A percentile compares a stretch with the other conserved stretches of the same genome.
Evolutionary conservation across 2,113 vertebrate species (phyloP).

Genomic region (Heptranchias perlo): DNA sequence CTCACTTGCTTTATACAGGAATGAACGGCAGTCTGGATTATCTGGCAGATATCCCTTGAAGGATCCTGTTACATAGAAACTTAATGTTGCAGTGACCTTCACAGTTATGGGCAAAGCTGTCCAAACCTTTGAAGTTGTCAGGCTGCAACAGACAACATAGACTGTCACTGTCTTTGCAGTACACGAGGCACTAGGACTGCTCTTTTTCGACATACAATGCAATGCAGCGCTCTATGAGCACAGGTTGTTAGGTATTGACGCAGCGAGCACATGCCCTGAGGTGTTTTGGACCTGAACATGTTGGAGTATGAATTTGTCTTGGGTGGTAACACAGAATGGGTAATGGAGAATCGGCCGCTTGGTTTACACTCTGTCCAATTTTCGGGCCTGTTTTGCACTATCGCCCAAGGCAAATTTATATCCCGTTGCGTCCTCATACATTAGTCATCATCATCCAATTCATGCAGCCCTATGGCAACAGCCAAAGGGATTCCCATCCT

Average conservation of each 20-base stretch:
- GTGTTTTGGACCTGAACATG: not conserved
- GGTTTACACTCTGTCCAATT: not conserved
- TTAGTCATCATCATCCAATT: too few species aligned
- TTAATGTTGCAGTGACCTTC: not conserved
- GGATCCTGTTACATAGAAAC: not conserved
- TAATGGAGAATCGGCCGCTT: not conserved
- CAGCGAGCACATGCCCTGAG: not conserved
- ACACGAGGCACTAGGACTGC: not conserved
- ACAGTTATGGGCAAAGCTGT: not conserved
- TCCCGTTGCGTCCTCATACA: too few species aligned
- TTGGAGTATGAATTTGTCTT: not conserved
- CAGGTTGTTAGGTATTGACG: not conserved
- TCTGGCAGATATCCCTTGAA: not conserved
- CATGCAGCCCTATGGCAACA: too few species aligned
- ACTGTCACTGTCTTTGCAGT: not conserved
- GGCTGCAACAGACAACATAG: not conserved
- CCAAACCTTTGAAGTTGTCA: not conserved
- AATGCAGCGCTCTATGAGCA: not conserved
- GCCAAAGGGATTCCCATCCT: too few species aligned
- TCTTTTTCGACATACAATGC: not conserved
- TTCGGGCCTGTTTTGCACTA: not conserved
- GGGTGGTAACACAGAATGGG: not conserved
- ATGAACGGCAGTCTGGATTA: not conserved
- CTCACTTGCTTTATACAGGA: not conserved
- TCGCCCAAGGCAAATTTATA: too few species aligned